Percentiles rank a stretch among this genome's conserved stretches.
Evolutionary conservation across 2,113 vertebrate genomes (phyloP).

Genomic region (Toxotes jaculatrix): DNA sequence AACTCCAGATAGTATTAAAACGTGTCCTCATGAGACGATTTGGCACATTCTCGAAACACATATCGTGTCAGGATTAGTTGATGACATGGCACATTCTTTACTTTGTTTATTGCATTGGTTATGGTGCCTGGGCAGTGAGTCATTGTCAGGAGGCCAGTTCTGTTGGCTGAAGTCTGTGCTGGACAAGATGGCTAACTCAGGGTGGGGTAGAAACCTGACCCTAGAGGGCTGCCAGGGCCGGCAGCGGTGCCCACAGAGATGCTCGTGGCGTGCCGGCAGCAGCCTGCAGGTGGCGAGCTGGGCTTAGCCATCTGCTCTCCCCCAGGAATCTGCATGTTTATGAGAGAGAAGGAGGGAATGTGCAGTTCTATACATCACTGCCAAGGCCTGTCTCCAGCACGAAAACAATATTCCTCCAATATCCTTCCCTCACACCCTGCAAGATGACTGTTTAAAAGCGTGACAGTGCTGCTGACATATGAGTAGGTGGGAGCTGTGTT

Average conservation of each 20-base stretch:
- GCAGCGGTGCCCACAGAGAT: slow-evolving; percentile 66
- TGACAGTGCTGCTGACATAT: slow-evolving; percentile 44
- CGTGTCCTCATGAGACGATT: slow-evolving; percentile 77
- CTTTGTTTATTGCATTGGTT: slow-evolving; percentile 84
- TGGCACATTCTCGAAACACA: slow-evolving; percentile 84
- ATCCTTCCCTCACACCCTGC: slow-evolving; percentile 8
- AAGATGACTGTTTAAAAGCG: slow-evolving; percentile 29
- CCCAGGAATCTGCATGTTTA: slow-evolving; percentile 80
- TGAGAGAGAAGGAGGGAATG: slow-evolving; percentile 74
- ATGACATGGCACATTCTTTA: slow-evolving; percentile 83
- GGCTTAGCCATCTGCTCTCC: slow-evolving; percentile 85
- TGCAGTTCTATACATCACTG: slow-evolving; percentile 78
- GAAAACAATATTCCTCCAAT: slow-evolving; percentile 42
- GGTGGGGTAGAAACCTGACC: slow-evolving; percentile 65
- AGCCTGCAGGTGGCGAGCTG: slow-evolving; percentile 83
- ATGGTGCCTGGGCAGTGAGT: slow-evolving; percentile 75
- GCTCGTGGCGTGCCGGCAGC: slow-evolving; percentile 69
- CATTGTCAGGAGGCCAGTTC: slow-evolving; percentile 72
- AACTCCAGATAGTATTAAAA: slow-evolving; percentile 74
- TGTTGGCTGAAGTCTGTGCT: slow-evolving; percentile 49
- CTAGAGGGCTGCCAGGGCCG: slow-evolving; percentile 61
- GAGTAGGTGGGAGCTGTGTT: slow-evolving; percentile 50
- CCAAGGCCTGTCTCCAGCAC: slow-evolving; percentile 60
- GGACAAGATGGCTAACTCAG: slow-evolving; percentile 50
- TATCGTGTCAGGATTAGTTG: slow-evolving; percentile 75